A percentile compares a stretch with the other conserved stretches of the same genome.
phyloP scores from a whole-genome alignment of 2,113 vertebrate genomes.

The Catharus minimus region DNA sequence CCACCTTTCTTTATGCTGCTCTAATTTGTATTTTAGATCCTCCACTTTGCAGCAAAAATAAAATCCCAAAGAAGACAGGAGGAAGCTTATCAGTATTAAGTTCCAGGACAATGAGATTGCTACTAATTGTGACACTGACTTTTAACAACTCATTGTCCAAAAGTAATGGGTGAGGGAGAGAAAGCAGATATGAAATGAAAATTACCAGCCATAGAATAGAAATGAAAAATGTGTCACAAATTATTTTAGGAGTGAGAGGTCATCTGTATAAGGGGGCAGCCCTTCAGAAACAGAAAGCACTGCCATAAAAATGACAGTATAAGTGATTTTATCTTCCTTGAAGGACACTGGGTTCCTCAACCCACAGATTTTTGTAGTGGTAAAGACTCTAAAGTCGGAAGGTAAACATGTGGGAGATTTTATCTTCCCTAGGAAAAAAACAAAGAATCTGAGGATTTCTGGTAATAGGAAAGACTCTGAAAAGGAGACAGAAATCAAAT shows the following conservation, averaged over 20 bases:
- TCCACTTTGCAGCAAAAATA: background rate
- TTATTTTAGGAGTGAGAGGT: background rate
- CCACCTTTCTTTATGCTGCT: background rate
- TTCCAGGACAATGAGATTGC: background rate
- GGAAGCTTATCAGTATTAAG: background rate
- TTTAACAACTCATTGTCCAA: background rate
- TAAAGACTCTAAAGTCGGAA: background rate
- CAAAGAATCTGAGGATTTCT: background rate
- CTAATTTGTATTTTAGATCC: background rate
- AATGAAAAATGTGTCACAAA: background rate
- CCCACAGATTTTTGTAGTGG: background rate
- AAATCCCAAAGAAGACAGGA: background rate
- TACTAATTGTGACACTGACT: background rate
- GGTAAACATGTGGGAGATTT: background rate
- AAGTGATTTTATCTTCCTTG: slow-evolving; percentile 1
- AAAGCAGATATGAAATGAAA: background rate
- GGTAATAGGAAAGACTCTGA: background rate
- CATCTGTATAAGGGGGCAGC: background rate
- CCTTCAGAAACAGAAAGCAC: background rate
- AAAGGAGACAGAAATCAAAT: background rate
- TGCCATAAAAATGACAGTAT: background rate
- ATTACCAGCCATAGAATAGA: background rate
- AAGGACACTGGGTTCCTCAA: background rate
- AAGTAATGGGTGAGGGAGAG: background rate
- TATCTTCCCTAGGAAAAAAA: background rate